phyloP scores from a whole-genome alignment of 2,113 vertebrate species.

The Chiloscyllium plagiosum region DNA sequence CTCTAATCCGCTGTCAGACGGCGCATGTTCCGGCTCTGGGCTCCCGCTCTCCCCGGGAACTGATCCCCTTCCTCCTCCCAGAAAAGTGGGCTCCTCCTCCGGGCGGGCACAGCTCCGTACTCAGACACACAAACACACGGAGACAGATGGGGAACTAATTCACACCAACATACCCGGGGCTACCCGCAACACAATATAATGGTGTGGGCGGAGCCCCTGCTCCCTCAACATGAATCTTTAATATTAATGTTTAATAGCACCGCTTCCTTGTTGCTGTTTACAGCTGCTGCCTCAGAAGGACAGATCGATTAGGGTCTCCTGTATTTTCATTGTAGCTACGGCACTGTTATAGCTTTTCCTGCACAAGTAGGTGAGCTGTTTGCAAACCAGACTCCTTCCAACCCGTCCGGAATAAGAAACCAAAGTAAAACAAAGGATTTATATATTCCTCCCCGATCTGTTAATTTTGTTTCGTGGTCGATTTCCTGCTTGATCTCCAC shows the following conservation, averaged over 20 bases:
- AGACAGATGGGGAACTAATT: too few species aligned
- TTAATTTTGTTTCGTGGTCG: background rate
- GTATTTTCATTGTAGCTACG: too few species aligned
- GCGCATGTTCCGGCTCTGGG: constrained; percentile 42
- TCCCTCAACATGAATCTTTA: background rate
- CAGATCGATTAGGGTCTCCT: background rate
- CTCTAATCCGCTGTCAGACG: constrained; percentile 34
- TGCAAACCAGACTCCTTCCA: background rate
- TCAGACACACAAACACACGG: too few species aligned
- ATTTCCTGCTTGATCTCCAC: background rate
- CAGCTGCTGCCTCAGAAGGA: background rate
- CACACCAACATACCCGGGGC: too few species aligned
- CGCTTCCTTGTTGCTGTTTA: background rate
- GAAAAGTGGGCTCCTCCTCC: constrained; percentile 8
- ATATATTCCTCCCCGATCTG: background rate
- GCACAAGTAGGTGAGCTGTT: too few species aligned
- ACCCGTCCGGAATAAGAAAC: too few species aligned
- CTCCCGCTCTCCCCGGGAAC: background rate
- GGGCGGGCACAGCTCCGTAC: constrained; percentile 37
- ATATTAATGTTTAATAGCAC: background rate
- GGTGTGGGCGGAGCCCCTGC: background rate
- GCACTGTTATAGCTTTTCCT: too few species aligned
- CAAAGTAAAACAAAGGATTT: too few species aligned
- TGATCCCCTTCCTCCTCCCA: constrained; percentile 41
- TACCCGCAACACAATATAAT: too few species aligned